Evolutionary conservation across 2,888 invertebrate genomes (phyloP).

Genomic region (Chloroclysta siterata): DNA sequence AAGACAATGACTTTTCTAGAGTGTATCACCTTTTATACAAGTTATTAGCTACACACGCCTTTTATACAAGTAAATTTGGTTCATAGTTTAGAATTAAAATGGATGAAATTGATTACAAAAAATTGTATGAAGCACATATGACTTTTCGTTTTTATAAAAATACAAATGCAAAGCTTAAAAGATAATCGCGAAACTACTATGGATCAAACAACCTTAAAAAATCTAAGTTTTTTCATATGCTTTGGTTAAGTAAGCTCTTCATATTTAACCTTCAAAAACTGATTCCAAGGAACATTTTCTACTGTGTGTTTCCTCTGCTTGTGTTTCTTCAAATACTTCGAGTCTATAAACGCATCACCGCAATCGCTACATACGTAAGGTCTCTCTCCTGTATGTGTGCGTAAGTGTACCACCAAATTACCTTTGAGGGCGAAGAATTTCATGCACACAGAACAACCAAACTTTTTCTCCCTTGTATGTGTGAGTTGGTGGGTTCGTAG

Average conservation of each 20-base stretch:
- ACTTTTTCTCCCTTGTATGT: constrained; percentile 80
- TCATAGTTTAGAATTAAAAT: no score
- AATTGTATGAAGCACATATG: no score
- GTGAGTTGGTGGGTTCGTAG: constrained; percentile 79
- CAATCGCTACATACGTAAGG: constrained; percentile 79
- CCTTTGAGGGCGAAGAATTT: constrained; percentile 82
- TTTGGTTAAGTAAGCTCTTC: constrained; percentile 12
- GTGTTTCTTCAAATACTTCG: constrained; percentile 81
- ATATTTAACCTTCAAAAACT: constrained; percentile 54
- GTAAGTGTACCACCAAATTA: constrained; percentile 77
- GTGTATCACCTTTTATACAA: no score
- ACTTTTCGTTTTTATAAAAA: no score
- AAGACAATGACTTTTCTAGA: no score
- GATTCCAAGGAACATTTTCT: constrained; percentile 75
- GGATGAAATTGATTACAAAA: no score
- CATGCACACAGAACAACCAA: constrained; percentile 82
- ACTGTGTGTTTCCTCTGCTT: constrained; percentile 77
- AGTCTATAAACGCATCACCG: constrained; percentile 80
- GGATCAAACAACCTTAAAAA: not conserved
- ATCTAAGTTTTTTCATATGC: constrained; percentile 13
- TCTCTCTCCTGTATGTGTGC: constrained; percentile 81
- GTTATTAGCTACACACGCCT: no score
- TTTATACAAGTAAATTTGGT: no score
- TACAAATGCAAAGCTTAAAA: no score
- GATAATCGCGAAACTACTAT: no score